Base-by-base conservation (phyloP, 1,140 invertebrate species). In the Halesus radiatus region DNA sequence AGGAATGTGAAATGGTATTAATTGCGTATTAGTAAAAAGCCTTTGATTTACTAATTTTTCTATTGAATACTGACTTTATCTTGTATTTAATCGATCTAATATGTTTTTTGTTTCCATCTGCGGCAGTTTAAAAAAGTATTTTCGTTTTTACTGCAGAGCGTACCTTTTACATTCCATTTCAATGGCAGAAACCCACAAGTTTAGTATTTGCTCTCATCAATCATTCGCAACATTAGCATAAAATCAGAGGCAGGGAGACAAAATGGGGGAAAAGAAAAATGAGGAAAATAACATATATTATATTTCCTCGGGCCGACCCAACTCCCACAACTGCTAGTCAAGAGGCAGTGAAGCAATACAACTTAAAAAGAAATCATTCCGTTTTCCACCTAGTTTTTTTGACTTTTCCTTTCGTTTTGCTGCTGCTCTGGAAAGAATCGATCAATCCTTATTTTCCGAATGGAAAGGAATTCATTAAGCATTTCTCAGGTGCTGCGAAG, bases 161-260 rank as follows among this genome's bases (percentile, higher is more conserved):
- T 45, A 10, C 37, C 37, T 45, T 13, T 8, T 45, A 10, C 13
- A 13, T 45, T 45, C 10, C 37, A 45, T 45, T 13, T 45, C 37
- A 45, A 1, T 13, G 37, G 8, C 10, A 1, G 3, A 45, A 45
- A 52, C 53, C 45, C 68, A 53, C 68, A 52, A 72, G 45, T 20
- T 72, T 72, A 45, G 50, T 72, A 72, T 72, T 72, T 72, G 22
- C 50, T 54, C 45, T 52, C 68, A 72, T 72, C 68, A 72, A 72
- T 72, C 68, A 72, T 72, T 72, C 68, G 68, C 68, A 72, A 72
- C 68, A 72, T 72, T 72, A 72, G 68, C 68, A 72, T 72, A 72
- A 72, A 72, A 72, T 72, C 68, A 72, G 68, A 72, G 45, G 26
- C 68, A 50, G 68, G 23, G 22, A 72, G 68, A 72, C 68, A 72